Conservation (phyloP, 1,140 invertebrate genomes). For the Drosophila subobscura region DNA sequence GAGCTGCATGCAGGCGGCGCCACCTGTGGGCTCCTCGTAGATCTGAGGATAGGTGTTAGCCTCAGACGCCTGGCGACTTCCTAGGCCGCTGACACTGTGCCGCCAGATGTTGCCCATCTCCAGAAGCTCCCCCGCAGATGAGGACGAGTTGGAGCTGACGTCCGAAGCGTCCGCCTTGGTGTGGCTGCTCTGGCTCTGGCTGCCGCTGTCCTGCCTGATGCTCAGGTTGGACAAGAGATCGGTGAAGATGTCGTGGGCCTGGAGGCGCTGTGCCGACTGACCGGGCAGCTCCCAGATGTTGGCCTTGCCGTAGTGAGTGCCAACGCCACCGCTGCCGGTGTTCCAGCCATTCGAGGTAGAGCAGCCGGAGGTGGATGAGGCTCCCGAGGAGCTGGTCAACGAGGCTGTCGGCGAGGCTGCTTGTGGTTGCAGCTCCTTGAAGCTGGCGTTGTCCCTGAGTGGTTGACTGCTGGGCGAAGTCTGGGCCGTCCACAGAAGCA, state of each 20-base stretch:
- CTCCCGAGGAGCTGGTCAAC: conserved; percentile 50
- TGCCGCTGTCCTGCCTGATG: conserved; percentile 52
- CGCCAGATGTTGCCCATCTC: conserved; percentile 67
- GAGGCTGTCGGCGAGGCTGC: conserved; percentile 71
- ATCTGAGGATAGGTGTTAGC: conserved; percentile 32
- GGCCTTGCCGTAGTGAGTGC: conserved; percentile 63
- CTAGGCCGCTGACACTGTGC: conserved; percentile 13
- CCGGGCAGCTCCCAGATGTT: conserved; percentile 79
- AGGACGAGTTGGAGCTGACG: conserved; percentile 73
- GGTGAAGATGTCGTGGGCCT: conserved; percentile 68
- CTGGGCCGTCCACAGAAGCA: conserved; percentile 70
- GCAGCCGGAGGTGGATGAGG: conserved; percentile 42
- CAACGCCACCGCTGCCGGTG: conserved; percentile 19
- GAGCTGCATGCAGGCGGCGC: conserved; percentile 85
- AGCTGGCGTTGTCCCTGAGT: conserved; percentile 53
- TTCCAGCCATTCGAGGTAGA: conserved; percentile 39
- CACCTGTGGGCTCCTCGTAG: conserved; percentile 61
- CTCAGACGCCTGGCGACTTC: conserved; percentile 29
- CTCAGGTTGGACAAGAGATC: conserved; percentile 76
- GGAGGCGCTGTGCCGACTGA: conserved; percentile 18
- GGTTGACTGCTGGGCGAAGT: conserved; percentile 56
- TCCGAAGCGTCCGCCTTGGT: conserved; percentile 54
- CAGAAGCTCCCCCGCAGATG: conserved; percentile 58
- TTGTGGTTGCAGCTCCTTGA: conserved; percentile 55
- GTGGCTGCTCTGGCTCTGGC: conserved; percentile 14